Base-by-base conservation (phyloP, 53 echinoderm and acorn worm genomes). In the Paelopatides confundens region DNA sequence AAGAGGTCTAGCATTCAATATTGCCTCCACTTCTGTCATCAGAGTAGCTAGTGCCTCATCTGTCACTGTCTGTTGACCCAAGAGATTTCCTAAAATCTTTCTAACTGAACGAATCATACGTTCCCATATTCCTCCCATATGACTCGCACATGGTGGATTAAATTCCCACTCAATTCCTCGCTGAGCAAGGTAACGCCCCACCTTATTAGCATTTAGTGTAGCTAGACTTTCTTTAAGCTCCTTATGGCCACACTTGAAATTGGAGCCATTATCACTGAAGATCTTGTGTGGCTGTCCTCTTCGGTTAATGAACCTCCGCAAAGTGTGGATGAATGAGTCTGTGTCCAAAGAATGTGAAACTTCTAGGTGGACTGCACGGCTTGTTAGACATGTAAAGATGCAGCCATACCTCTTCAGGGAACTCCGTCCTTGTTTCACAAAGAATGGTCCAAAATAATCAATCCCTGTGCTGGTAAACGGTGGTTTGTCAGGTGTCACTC, bases 41-140 rank as follows among this genome's bases (percentile, higher is more conserved):
- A 88, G 17, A 7, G 88, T 94, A 3, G 63, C n/a, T 64, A 94
- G 63, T 0, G 65, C 69, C 35, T 94, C 91, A 23, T 94, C 91
- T 2, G 69, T 64, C 0, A 94, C 21, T 8, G 77, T 40, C 35
- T 91, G 88, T 35, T 91, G 76, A 13, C 47, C 24, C 5, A 94
- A 86, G 4, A 91, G 65, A 62, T 40, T 70, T 27, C 34, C 70
- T 31, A 94, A 66, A 1, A 91, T 86, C 66, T 86, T 86, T 27
- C 91, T 24, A 4, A 70, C 76, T 0, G 89, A 81, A 0, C 92
- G 74, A 70, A 94, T 94, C 50, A 89, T 32, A 15, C 92, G 54
- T 71, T 94, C 94, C 94, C 94, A 94, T 0, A 86, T 86, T 24
- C 92, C 89, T 21, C 94, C 94, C 77, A 85, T 82, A 31, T 94